phyloP scores from a whole-genome alignment of 2,113 vertebrate genomes.

The Hemicordylus capensis region DNA sequence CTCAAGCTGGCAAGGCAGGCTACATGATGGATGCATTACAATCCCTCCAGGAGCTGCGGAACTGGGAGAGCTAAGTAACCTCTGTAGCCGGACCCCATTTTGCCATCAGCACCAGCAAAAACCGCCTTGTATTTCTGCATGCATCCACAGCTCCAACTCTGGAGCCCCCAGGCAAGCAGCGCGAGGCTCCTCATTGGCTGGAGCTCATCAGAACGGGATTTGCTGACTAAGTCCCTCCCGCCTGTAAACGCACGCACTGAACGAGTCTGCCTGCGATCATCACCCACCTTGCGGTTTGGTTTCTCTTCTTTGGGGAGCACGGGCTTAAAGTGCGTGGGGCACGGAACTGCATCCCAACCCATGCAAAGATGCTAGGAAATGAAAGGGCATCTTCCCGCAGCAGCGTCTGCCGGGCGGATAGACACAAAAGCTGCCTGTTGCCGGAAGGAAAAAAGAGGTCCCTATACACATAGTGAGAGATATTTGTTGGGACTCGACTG shows the following conservation, averaged over 20 bases:
- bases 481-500: no score
- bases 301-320: slow-evolving; percentile 27
- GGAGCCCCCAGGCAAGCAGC: slow-evolving; percentile 70
- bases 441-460: no score
- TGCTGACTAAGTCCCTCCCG: slow-evolving; percentile 79
- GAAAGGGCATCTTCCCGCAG: neutral
- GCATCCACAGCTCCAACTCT: slow-evolving; percentile 71
- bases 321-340: no score
- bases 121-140: slow-evolving; percentile 72
- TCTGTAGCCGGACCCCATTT: slow-evolving; percentile 70
- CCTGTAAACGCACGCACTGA: slow-evolving; percentile 68
- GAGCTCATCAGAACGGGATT: slow-evolving; percentile 68
- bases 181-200: slow-evolving; percentile 76
- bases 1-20: slow-evolving; percentile 66
- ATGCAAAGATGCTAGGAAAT: neutral
- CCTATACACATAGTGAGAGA: no score
- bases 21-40: slow-evolving; percentile 72
- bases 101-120: slow-evolving; percentile 68
- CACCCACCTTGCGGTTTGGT: slow-evolving; percentile 48
- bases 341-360: neutral
- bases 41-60: slow-evolving; percentile 64
- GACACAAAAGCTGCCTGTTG: slow-evolving; percentile 11
- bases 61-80: slow-evolving; percentile 51
- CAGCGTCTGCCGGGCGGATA: neutral
- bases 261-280: slow-evolving; percentile 47